These are phyloP conservation scores for Diaphora mendica DNA, from an alignment of 2,888 invertebrate species.

Conservation along the genomic window DNA sequence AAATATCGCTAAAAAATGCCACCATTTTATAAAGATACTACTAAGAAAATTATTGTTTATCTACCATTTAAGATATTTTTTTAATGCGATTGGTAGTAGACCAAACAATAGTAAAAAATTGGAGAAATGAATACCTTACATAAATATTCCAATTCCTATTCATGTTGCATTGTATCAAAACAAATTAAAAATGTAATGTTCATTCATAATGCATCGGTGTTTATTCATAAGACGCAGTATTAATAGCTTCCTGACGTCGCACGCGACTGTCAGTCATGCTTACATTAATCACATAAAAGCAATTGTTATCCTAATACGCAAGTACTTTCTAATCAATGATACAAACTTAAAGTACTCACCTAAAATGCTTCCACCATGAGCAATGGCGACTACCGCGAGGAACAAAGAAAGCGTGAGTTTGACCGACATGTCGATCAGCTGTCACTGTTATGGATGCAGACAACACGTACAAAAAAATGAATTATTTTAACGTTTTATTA, in stretches of 20 bases:
- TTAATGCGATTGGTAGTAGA: too few relatives aligned
- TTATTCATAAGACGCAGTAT: slow-evolving; percentile 41
- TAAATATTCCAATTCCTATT: slow-evolving; percentile 3
- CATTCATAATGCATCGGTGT: slow-evolving; percentile 35
- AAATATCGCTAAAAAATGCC: not conserved
- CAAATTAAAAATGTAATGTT: slow-evolving; percentile 30
- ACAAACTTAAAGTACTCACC: slow-evolving; percentile 71
- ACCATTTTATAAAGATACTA: not conserved
- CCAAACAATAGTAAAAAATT: not conserved
- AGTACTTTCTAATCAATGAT: slow-evolving; percentile 45
- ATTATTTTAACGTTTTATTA: slow-evolving; percentile 64
- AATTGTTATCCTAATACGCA: slow-evolving; percentile 37
- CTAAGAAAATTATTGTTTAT: not conserved
- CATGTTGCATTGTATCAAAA: slow-evolving; percentile 28
- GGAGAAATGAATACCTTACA: slow-evolving; percentile 4
- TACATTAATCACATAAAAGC: slow-evolving; percentile 40
- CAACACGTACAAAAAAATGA: slow-evolving; percentile 47
- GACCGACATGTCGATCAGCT: slow-evolving; percentile 70
- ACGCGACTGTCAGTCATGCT: slow-evolving; percentile 41
- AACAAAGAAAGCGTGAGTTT: slow-evolving; percentile 74
- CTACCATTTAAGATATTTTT: not conserved
- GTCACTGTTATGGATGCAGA: slow-evolving; percentile 48
- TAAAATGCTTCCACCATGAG: slow-evolving; percentile 76
- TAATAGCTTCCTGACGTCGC: slow-evolving; percentile 44
- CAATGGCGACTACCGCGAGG: slow-evolving; percentile 63